phyloP scores from a whole-genome alignment of 2,797 vertebrate genomes.

The Erethizon dorsatum region DNA sequence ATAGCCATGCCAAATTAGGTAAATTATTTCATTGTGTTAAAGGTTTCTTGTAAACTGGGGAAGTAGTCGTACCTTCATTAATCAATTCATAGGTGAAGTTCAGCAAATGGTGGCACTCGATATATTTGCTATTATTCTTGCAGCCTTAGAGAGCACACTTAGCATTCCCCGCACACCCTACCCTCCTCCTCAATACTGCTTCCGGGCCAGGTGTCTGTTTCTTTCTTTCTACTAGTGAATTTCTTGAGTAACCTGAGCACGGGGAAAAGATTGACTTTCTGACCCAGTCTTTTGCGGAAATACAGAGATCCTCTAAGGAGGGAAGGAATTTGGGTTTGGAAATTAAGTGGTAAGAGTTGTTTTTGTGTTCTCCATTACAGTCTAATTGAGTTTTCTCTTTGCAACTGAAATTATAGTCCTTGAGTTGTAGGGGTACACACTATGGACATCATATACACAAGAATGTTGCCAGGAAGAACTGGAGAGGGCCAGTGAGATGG shows the following conservation, averaged over 20 bases:
- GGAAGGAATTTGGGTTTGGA: conserved; percentile 19
- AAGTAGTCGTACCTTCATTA: neutral
- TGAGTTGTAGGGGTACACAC: neutral
- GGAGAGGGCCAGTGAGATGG: neutral
- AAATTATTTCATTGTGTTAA: neutral
- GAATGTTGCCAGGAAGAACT: neutral
- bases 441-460: neutral
- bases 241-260: conserved; percentile 21
- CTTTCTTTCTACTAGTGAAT: neutral
- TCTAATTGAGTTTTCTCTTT: conserved; percentile 31
- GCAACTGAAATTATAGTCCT: conserved; percentile 1
- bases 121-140: neutral
- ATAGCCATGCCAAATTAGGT: neutral
- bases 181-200: neutral
- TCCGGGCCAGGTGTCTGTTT: neutral
- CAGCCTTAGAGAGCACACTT: neutral
- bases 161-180: too few species aligned
- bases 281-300: neutral
- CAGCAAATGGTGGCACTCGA: neutral
- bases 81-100: neutral
- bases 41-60: neutral
- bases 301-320: neutral
- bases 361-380: neutral
- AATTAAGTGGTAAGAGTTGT: neutral
- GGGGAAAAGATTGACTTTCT: neutral